Conservation (phyloP, 2,888 invertebrate genomes). For the Limnephilus auricula region DNA sequence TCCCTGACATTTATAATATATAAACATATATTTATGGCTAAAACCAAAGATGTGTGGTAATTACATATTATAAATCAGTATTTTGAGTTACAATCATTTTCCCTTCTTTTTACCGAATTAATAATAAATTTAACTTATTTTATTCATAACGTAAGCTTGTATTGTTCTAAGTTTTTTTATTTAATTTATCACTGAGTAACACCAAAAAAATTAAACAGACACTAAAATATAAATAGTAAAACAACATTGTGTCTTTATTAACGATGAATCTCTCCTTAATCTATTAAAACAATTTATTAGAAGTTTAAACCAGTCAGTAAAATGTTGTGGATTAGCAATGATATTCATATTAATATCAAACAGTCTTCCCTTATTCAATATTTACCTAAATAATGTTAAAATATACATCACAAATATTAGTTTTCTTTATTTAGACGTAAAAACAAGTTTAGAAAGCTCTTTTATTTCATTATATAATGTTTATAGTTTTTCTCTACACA, state of each 20-base stretch:
- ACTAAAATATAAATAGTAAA: not conserved
- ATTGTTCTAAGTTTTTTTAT: not conserved
- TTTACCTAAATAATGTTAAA: not conserved
- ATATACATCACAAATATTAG: not conserved
- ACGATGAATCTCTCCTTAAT: not conserved
- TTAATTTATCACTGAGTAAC: not conserved
- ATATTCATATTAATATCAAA: not conserved
- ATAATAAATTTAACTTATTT: not conserved
- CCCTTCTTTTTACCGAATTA: not conserved
- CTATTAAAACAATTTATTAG: not conserved
- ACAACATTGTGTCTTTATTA: not conserved
- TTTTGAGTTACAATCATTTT: not conserved
- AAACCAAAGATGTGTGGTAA: constrained; percentile 41
- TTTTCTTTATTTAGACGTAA: not conserved
- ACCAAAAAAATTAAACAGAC: not conserved
- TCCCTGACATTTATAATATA: not conserved
- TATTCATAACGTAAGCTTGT: not conserved
- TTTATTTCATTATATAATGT: not conserved
- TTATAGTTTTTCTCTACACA: not conserved
- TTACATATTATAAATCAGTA: not conserved
- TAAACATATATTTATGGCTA: constrained; percentile 42
- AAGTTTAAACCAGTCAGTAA: not conserved
- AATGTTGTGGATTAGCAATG: not conserved
- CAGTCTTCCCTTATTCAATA: constrained; percentile 22
- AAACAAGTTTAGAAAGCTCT: not conserved